phyloP scores from a whole-genome alignment of 2,888 invertebrate species.

The Eupithecia dodoneata region DNA sequence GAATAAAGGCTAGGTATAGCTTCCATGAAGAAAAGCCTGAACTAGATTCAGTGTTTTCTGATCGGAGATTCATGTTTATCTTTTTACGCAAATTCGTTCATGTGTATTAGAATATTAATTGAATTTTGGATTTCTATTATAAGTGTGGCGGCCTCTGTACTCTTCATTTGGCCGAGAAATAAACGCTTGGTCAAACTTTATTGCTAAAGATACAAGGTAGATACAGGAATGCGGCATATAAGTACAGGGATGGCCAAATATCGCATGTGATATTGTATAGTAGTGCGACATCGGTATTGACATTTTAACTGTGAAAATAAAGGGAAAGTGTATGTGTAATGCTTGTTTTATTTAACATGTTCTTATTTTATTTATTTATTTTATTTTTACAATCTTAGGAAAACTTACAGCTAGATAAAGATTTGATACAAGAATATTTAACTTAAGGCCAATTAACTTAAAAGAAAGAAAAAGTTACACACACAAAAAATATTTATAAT shows the following conservation, averaged over 20 bases:
- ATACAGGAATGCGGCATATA: too few relatives aligned
- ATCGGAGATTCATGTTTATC: background rate
- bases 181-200: background rate
- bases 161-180: background rate
- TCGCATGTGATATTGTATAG: too few relatives aligned
- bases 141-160: background rate
- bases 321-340: background rate
- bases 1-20: background rate
- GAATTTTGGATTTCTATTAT: background rate
- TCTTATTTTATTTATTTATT: too few relatives aligned
- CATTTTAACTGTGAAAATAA: background rate
- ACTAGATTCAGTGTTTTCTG: background rate
- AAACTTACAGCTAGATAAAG: too few relatives aligned
- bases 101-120: background rate
- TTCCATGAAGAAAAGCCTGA: background rate
- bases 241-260: too few relatives aligned
- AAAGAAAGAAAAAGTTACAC: too few relatives aligned
- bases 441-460: too few relatives aligned
- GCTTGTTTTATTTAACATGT: slow-evolving; percentile 12
- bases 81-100: background rate
- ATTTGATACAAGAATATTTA: too few relatives aligned
- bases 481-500: too few relatives aligned
- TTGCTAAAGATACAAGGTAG: background rate
- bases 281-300: background rate
- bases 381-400: too few relatives aligned